These are phyloP conservation scores for Climacteris rufus DNA, from an alignment of 2,113 vertebrate genomes.

Conservation along the genomic window DNA sequence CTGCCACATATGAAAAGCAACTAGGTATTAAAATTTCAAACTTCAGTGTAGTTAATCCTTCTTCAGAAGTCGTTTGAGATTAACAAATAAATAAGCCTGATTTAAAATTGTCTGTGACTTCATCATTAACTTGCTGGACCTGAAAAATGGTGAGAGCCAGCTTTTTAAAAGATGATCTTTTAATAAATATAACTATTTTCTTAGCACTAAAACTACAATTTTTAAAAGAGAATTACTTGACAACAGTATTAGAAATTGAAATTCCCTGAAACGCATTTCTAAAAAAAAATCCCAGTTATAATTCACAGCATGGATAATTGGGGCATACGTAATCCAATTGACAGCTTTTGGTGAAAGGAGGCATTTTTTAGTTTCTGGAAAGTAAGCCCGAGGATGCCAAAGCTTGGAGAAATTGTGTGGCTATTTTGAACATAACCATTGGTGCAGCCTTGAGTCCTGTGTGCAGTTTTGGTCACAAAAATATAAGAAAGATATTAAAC, in stretches of 20 bases:
- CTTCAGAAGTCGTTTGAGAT: not conserved
- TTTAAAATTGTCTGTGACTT: conserved; percentile 3
- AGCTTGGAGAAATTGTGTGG: not conserved
- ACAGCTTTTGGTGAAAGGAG: not conserved
- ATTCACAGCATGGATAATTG: not conserved
- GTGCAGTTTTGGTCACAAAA: not conserved
- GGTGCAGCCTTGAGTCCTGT: fast-evolving
- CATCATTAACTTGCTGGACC: not conserved
- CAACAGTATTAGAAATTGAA: not conserved
- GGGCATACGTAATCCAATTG: not conserved
- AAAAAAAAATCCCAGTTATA: not conserved
- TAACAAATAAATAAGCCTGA: not conserved
- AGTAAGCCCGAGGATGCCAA: not conserved
- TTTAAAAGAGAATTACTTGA: not conserved
- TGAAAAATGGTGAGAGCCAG: not conserved
- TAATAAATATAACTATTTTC: not conserved
- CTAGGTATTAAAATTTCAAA: conserved; percentile 18
- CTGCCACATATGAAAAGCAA: not conserved
- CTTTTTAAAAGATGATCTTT: not conserved
- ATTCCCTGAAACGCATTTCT: not conserved
- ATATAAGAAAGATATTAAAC: not conserved
- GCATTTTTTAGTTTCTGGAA: not conserved
- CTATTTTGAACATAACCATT: not conserved
- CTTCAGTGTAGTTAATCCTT: conserved; percentile 2
- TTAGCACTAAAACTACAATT: not conserved